These are phyloP conservation scores for Lampris megalopsis DNA, from an alignment of 2,113 vertebrate species.

Conservation along the genomic window DNA sequence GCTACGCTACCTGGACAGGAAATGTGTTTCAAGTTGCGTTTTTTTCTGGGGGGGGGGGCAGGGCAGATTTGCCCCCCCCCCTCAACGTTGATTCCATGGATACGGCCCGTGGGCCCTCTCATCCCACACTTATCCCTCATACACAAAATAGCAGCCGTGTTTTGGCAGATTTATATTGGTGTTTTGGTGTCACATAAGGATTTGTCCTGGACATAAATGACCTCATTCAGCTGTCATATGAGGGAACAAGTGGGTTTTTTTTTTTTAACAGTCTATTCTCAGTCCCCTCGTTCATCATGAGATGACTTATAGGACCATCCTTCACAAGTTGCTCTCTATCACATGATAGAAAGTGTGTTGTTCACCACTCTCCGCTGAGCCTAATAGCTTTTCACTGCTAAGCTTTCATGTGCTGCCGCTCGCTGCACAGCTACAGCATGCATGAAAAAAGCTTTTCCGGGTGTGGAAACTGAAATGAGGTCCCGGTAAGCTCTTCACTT, in stretches of 20 bases:
- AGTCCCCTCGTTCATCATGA: conserved; percentile 50
- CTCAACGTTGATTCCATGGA: too few relatives aligned
- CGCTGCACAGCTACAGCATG: too few relatives aligned
- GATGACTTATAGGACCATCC: conserved; percentile 21
- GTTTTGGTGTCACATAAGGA: conserved; percentile 33
- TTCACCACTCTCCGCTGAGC: conserved; percentile 22
- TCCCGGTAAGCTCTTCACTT: too few relatives aligned
- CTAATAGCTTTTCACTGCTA: neutral
- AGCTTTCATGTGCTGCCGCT: neutral
- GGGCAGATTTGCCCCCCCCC: too few relatives aligned
- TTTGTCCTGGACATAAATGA: conserved; percentile 4
- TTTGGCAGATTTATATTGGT: neutral
- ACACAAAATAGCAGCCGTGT: neutral
- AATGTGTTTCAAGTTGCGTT: too few relatives aligned
- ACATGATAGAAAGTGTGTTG: conserved; percentile 41
- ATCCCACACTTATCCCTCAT: neutral
- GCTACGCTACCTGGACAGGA: too few relatives aligned
- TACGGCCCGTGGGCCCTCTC: neutral
- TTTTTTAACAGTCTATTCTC: conserved; percentile 34
- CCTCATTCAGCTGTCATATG: conserved; percentile 38
- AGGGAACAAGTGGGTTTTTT: conserved; percentile 10
- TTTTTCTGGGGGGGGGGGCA: too few relatives aligned
- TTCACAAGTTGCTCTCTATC: conserved; percentile 26
- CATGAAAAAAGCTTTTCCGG: too few relatives aligned
- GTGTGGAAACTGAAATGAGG: too few relatives aligned